Evolutionary conservation across 35 echinoderm and acorn worm genomes (phyloP), one percentile per base, ranked within the genome.

Genomic region (Holothuria glaberrima): DNA sequence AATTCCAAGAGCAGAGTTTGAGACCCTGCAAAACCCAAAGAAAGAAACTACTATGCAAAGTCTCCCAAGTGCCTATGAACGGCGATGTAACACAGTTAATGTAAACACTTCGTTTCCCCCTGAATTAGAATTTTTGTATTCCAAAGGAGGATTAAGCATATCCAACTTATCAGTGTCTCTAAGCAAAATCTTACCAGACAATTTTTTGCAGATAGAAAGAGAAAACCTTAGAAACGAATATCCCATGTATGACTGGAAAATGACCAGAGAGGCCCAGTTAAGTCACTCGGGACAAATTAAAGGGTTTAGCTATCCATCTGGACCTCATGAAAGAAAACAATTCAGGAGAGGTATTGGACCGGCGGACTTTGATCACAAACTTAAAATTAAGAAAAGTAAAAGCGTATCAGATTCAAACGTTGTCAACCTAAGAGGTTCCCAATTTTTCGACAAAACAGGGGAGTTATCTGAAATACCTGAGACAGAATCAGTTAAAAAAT

Each of bases 211-310:
- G 0, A 70, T 69, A 30, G 86, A 94, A 0, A 80, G 68, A 48
- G 59, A 97, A 25, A 46, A 92, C 60, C 76, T 97, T 18, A 62
- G 95, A 85, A 83, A 71, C 26, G 45, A 88, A 22, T 97, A 97
- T 88, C 95, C 95, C 12, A 97, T 97, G 95, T 97, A 92, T 92
- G 93, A 94, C 80, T 94, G 48, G 66, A 91, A 87, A 88, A 26
- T 63, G 13, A 6, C 25, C 20, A 61, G 46, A 84, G 28, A 62
- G 58, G 57, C 50, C 12, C 50, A 54, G 0, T 54, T 54, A 54
- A 9, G 50, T 54, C 50, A 54, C 50, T 9, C 13, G 9, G 50
- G 50, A 54, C 29, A 24, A 48, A 28, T 48, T 17, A 24, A 78
- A 21, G 5, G 74, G 38, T 0, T 18, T 18, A 16, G 18, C 9